Percentiles rank a stretch among this genome's conserved stretches.
These are phyloP conservation scores for Halictus ligatus DNA, from an alignment of 2,888 invertebrate genomes.

Conservation along the genomic window DNA sequence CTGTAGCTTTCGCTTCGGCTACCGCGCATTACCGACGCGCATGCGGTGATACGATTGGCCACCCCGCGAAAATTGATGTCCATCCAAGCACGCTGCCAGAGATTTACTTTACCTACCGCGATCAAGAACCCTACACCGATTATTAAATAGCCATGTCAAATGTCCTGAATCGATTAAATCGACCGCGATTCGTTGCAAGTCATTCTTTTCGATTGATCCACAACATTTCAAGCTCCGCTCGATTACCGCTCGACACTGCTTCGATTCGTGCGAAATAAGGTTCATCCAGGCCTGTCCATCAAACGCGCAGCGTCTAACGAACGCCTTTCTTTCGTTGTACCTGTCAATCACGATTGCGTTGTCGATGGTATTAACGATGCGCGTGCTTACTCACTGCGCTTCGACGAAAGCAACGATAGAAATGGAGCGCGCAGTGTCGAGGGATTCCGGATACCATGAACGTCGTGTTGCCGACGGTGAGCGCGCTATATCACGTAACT, in stretches of 20 bases:
- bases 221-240: neutral
- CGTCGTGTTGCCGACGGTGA: slow-evolving; percentile 34
- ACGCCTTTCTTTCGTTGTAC: slow-evolving; percentile 9
- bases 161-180: neutral
- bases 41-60: slow-evolving; percentile 16
- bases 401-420: neutral
- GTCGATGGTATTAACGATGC: neutral
- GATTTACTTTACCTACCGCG: slow-evolving; percentile 36
- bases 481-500: neutral
- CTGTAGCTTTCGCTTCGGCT: neutral
- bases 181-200: too few species aligned
- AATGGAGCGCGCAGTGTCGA: neutral
- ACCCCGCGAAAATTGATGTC: neutral
- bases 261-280: neutral
- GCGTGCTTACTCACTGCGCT: slow-evolving; percentile 24
- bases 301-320: neutral
- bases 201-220: neutral
- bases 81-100: neutral
- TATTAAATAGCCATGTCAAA: too few species aligned
- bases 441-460: slow-evolving; percentile 39
- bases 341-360: slow-evolving; percentile 40
- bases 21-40: slow-evolving; percentile 38
- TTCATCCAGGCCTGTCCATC: neutral
- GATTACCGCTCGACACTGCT: neutral
- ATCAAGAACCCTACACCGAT: slow-evolving; percentile 1